Conservation (phyloP, 1,140 invertebrate genomes). For the Spodoptera litura region DNA sequence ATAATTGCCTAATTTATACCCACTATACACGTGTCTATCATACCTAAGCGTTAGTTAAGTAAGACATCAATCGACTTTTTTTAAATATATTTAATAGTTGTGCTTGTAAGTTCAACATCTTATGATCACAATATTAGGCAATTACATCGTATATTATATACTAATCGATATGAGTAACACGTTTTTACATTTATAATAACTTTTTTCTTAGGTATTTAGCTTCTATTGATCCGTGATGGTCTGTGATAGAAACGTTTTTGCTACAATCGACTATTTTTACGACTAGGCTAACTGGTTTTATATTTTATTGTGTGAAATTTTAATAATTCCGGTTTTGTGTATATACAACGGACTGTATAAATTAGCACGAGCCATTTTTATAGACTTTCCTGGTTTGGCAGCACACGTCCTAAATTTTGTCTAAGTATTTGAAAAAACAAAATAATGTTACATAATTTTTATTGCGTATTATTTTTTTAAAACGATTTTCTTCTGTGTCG, state of each 20-base stretch:
- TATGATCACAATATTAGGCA: neutral
- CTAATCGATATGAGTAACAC: conserved; percentile 3
- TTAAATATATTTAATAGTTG: too few species aligned
- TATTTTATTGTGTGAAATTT: conserved; percentile 19
- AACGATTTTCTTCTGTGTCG: too few species aligned
- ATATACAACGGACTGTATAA: neutral
- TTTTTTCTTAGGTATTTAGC: neutral
- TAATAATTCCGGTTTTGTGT: neutral
- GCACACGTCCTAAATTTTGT: too few species aligned
- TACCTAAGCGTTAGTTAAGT: too few species aligned
- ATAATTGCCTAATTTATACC: too few species aligned
- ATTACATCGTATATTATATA: conserved; percentile 7
- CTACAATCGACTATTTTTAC: conserved; percentile 1
- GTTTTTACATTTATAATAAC: conserved; percentile 6
- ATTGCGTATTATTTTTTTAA: too few species aligned
- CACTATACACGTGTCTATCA: too few species aligned
- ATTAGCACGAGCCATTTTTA: conserved; percentile 13
- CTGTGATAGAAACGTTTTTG: neutral
- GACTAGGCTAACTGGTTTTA: conserved; percentile 19
- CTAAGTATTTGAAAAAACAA: too few species aligned
- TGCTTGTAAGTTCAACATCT: too few species aligned
- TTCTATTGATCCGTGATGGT: neutral
- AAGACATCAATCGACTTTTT: too few species aligned
- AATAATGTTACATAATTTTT: too few species aligned
- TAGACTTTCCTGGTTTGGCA: too few species aligned